phyloP scores from a whole-genome alignment of 2,113 vertebrate genomes.

The Phoenicopterus ruber region DNA sequence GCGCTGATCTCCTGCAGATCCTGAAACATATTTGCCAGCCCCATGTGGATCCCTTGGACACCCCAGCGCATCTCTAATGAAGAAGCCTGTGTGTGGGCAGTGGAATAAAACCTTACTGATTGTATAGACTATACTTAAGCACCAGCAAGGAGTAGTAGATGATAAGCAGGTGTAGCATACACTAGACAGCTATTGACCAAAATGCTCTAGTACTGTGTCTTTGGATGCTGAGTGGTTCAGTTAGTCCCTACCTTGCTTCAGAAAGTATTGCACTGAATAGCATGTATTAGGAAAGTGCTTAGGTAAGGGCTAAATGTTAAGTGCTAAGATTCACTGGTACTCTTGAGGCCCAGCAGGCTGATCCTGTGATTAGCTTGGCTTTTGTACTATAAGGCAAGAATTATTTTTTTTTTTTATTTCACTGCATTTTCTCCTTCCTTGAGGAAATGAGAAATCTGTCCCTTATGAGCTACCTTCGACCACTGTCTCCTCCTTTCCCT shows the following conservation, averaged over 20 bases:
- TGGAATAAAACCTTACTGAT: neutral
- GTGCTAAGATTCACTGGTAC: neutral
- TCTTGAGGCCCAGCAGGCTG: neutral
- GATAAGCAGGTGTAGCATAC: neutral
- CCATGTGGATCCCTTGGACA: neutral
- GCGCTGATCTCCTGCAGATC: neutral
- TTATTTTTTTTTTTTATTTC: neutral
- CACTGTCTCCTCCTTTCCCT: neutral
- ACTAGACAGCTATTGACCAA: neutral
- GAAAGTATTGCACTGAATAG: neutral
- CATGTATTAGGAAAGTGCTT: neutral
- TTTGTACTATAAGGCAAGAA: neutral
- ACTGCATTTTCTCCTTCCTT: neutral
- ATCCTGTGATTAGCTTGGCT: neutral
- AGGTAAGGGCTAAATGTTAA: neutral
- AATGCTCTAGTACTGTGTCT: neutral
- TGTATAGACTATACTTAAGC: neutral
- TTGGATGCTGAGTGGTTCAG: rapidly evolving
- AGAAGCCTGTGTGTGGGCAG: neutral
- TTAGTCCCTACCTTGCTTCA: neutral
- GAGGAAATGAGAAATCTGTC: neutral
- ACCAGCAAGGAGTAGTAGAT: neutral
- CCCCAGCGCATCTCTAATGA: neutral
- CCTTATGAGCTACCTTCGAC: neutral
- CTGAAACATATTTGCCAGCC: neutral